Evolutionary conservation across 2,888 invertebrate species (phyloP).

Genomic region (Zygogramma bicolorata): DNA sequence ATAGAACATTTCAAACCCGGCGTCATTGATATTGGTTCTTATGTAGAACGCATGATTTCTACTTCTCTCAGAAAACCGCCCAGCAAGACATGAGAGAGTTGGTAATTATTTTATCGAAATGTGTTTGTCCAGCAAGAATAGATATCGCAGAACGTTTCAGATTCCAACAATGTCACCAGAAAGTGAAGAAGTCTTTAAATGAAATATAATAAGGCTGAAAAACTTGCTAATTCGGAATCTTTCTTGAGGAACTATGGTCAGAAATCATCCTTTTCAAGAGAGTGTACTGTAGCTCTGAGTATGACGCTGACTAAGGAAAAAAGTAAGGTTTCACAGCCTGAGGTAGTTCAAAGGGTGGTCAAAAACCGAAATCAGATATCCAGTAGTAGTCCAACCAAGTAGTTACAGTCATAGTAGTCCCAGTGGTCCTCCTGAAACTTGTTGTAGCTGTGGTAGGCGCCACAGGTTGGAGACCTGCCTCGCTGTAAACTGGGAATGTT

Average conservation of each 20-base stretch:
- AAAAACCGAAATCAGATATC: not conserved
- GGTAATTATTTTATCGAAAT: not conserved
- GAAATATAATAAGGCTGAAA: not conserved
- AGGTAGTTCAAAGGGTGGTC: not conserved
- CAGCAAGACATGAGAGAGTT: constrained; percentile 5
- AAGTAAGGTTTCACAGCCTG: not conserved
- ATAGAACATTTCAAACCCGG: constrained; percentile 38
- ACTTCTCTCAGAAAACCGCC: constrained; percentile 26
- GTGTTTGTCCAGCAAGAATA: constrained; percentile 10
- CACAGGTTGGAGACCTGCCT: no score
- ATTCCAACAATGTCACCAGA: not conserved
- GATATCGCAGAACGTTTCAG: constrained; percentile 3
- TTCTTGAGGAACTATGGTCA: not conserved
- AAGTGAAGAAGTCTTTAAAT: not conserved
- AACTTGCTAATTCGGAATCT: not conserved
- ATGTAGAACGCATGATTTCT: constrained; percentile 48
- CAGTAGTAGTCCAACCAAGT: not conserved
- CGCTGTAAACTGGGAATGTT: no score
- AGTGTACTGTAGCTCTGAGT: not conserved
- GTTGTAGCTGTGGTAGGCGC: no score
- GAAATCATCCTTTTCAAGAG: not conserved
- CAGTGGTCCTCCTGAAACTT: no score
- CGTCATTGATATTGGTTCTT: constrained; percentile 22
- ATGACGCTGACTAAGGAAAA: not conserved
- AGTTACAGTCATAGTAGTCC: not conserved